Percentiles rank a stretch among this genome's conserved stretches.
Evolutionary conservation across 2,797 vertebrate genomes (phyloP).

Genomic region (Melanotaenia nigrans): DNA sequence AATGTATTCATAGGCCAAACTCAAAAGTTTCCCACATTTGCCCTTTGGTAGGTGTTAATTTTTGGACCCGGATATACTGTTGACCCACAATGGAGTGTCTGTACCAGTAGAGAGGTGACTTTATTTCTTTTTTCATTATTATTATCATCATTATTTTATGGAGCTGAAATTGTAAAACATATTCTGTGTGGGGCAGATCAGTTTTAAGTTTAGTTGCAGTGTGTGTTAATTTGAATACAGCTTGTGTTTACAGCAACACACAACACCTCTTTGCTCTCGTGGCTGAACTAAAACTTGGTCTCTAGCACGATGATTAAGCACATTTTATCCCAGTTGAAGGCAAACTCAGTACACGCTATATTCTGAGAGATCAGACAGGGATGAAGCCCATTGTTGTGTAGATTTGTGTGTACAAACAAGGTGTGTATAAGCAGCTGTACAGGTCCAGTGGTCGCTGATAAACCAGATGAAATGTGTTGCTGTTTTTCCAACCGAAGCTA

Average conservation of each 20-base stretch:
- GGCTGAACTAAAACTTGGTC: constrained; percentile 1
- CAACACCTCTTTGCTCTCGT: background rate
- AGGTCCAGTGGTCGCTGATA: constrained; percentile 46
- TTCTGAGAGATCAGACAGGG: constrained; percentile 11
- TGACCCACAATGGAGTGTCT: background rate
- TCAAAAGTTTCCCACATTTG: background rate
- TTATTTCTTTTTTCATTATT: background rate
- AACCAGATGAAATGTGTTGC: constrained; percentile 40
- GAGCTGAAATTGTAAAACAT: background rate
- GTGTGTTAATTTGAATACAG: background rate
- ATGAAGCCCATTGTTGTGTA: constrained; percentile 43
- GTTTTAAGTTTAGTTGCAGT: background rate
- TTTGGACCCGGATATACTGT: background rate
- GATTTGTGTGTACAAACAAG: constrained; percentile 55
- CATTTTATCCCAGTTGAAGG: constrained; percentile 10
- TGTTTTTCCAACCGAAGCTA: constrained; percentile 38
- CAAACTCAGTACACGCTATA: background rate
- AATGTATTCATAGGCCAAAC: background rate
- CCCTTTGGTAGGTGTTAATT: background rate
- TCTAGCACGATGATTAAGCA: constrained; percentile 31
- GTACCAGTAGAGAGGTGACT: background rate
- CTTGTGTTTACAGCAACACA: background rate
- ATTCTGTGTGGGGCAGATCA: background rate
- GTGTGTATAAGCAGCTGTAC: constrained; percentile 62
- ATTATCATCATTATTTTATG: background rate